Conservation (phyloP, 2,888 invertebrate species). For the Cerastoderma edule region DNA sequence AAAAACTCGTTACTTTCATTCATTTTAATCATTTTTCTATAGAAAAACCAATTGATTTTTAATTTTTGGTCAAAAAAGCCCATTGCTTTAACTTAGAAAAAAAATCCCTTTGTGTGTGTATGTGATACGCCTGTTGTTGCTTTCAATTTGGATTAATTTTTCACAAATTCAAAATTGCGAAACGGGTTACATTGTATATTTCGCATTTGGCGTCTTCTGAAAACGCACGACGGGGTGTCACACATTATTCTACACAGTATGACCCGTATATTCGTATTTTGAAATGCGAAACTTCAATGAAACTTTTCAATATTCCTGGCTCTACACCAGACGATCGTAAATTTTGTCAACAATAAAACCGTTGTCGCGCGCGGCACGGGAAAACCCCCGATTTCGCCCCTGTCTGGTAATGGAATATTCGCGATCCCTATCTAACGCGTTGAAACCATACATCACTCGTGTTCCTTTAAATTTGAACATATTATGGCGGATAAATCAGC, state of each 20-base stretch:
- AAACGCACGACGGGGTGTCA: neutral
- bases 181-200: no score
- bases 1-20: no score
- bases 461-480: conserved; percentile 53
- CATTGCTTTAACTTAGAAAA: no score
- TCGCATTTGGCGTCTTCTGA: no score
- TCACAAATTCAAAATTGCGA: no score
- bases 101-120: no score
- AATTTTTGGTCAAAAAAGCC: no score
- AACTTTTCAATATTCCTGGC: conserved; percentile 23
- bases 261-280: conserved; percentile 26
- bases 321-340: conserved; percentile 21
- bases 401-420: neutral
- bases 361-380: conserved; percentile 20
- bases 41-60: no score
- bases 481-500: conserved; percentile 53
- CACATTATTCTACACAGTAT: conserved; percentile 10
- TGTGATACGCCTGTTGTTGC: no score
- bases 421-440: conserved; percentile 9
- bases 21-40: no score
- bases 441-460: conserved; percentile 37
- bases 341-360: conserved; percentile 27
- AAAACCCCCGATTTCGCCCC: conserved; percentile 6
- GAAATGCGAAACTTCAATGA: conserved; percentile 25
- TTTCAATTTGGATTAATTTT: no score